Conservation (phyloP, 2,113 vertebrate genomes). For the Carettochelys insculpta region DNA sequence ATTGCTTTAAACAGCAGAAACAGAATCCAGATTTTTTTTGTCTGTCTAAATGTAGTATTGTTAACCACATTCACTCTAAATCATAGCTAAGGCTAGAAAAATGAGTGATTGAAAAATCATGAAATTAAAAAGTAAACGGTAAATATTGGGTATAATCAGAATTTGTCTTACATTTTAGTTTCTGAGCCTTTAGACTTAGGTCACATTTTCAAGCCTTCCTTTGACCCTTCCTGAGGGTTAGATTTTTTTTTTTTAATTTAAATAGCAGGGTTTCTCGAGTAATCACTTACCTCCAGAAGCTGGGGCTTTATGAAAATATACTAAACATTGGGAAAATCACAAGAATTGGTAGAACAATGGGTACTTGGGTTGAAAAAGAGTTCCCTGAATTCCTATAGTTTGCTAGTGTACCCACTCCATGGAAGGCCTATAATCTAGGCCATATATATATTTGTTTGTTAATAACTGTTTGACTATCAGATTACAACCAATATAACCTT, state of each 20-base stretch:
- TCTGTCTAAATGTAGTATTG: neutral
- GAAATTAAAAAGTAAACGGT: too few relatives aligned
- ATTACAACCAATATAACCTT: neutral
- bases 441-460: neutral
- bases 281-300: fast-evolving
- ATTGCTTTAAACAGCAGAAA: neutral
- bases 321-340: neutral
- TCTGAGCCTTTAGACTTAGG: neutral
- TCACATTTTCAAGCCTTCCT: neutral
- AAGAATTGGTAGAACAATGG: neutral
- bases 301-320: neutral
- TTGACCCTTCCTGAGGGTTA: neutral
- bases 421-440: neutral
- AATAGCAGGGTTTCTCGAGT: neutral
- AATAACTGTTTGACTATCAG: conserved; percentile 8
- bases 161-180: neutral
- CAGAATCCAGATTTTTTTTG: neutral
- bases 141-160: too few relatives aligned
- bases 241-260: neutral
- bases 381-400: neutral
- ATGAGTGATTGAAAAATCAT: neutral
- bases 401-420: neutral
- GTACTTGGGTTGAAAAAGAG: neutral
- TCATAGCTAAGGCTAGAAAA: neutral
- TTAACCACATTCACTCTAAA: neutral